Evolutionary conservation across 2,113 vertebrate species (phyloP).

Genomic region (Anguilla japonica): DNA sequence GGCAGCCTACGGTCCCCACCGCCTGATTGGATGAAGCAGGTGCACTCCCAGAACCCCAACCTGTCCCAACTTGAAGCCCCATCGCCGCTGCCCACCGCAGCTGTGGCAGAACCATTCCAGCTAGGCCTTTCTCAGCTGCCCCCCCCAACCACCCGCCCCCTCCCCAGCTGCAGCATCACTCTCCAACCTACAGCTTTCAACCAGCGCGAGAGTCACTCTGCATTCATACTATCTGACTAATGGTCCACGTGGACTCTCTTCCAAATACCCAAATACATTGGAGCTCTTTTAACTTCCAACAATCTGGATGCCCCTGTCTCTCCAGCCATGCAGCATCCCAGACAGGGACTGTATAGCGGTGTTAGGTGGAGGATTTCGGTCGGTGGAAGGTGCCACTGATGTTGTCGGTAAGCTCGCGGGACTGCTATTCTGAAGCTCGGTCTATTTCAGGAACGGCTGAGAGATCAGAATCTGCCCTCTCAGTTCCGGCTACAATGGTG

Average conservation of each 20-base stretch:
- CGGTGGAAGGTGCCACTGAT: background rate
- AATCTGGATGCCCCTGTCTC: background rate
- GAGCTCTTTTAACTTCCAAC: background rate
- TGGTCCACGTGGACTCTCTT: background rate
- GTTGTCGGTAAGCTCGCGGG: background rate
- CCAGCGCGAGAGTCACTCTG: background rate
- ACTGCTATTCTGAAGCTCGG: background rate
- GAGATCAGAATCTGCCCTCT: background rate
- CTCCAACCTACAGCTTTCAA: background rate
- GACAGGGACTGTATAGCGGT: background rate
- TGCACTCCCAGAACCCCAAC: background rate
- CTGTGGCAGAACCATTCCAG: background rate
- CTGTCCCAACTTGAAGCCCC: background rate
- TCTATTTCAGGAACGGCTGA: background rate
- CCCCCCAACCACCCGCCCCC: no score
- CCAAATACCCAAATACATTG: background rate
- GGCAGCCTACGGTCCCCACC: background rate
- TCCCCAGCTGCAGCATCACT: background rate
- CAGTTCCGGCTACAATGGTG: background rate
- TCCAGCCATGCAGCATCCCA: background rate
- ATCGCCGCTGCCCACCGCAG: background rate
- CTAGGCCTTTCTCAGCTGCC: background rate
- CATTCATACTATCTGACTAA: background rate
- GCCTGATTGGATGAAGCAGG: conserved; percentile 31
- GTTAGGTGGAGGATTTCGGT: background rate